Conservation (phyloP, 2,797 vertebrate genomes). For the Hirundo rustica region DNA sequence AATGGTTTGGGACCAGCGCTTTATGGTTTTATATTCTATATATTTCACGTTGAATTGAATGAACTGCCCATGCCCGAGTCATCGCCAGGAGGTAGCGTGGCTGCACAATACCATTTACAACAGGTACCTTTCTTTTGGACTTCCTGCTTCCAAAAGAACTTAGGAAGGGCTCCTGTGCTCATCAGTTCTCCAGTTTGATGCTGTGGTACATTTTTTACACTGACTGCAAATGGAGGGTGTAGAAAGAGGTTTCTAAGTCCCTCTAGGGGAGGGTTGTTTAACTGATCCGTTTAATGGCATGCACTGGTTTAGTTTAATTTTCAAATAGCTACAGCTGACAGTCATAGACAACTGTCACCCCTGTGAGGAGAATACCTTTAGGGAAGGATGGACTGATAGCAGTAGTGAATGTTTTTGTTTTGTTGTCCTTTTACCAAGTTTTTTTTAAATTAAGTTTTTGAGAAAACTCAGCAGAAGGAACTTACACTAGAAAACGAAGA, state of each 20-base stretch:
- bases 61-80: constrained; percentile 79
- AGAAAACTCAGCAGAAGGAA: not conserved
- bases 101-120: constrained; percentile 74
- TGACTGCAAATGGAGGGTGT: not conserved
- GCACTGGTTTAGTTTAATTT: not conserved
- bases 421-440: not conserved
- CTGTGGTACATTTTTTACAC: not conserved
- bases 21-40: constrained; percentile 91
- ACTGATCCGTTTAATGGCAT: not conserved
- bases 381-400: not conserved
- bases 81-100: constrained; percentile 58
- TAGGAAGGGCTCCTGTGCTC: not conserved
- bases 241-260: not conserved
- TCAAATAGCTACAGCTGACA: not conserved
- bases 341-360: not conserved
- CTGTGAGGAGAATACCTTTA: not conserved
- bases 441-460: not conserved
- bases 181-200: not conserved
- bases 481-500: not conserved
- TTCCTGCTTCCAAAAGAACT: not conserved
- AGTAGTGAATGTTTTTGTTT: accelerated
- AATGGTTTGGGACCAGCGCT: constrained; percentile 86
- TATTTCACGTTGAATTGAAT: constrained; percentile 87
- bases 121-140: constrained; percentile 70
- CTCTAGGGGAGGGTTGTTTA: not conserved